Percentiles rank a stretch among this genome's conserved stretches.
These are phyloP conservation scores for Drosophila infuscata DNA, from an alignment of 2,888 invertebrate species.

Conservation along the genomic window DNA sequence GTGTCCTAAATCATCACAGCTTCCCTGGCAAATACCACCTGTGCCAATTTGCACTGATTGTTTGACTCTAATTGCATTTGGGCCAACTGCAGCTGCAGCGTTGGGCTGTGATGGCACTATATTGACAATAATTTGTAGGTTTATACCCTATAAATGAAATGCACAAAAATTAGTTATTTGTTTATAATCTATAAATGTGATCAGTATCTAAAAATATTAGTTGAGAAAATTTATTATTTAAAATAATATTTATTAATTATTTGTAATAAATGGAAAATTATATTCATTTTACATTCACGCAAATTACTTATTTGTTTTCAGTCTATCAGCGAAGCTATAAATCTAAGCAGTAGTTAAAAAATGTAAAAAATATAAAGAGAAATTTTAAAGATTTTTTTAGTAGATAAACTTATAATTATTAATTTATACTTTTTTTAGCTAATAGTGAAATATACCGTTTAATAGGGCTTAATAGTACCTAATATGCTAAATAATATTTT, in stretches of 20 bases:
- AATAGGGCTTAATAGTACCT: neutral
- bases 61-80: constrained; percentile 38
- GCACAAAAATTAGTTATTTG: neutral
- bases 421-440: neutral
- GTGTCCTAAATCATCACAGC: constrained; percentile 15
- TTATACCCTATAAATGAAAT: neutral
- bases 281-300: neutral
- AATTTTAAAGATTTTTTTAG: neutral
- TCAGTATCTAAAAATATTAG: neutral
- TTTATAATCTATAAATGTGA: neutral
- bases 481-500: neutral
- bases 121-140: neutral
- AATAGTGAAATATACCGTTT: neutral
- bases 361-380: neutral
- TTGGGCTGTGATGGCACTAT: neutral
- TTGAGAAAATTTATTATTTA: neutral
- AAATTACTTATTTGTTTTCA: neutral
- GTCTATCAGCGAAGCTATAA: neutral
- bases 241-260: neutral
- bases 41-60: constrained; percentile 21
- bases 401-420: neutral
- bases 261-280: neutral
- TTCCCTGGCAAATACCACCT: constrained; percentile 2
- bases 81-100: constrained; percentile 6
- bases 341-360: neutral